phyloP scores from a whole-genome alignment of 2,797 vertebrate species.

The Columba guinea region DNA sequence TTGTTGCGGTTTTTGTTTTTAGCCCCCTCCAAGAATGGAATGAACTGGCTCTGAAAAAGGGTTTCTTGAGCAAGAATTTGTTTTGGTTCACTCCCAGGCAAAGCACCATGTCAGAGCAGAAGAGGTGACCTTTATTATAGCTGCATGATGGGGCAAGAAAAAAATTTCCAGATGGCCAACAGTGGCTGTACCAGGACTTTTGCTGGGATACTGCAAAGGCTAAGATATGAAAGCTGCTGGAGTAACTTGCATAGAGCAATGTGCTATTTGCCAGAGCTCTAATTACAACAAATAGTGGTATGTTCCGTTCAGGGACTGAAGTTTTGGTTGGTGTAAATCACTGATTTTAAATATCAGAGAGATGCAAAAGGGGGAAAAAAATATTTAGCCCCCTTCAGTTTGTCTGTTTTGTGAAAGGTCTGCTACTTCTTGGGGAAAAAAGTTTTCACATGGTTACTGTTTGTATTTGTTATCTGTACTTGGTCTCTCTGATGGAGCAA shows the following conservation, averaged over 20 bases:
- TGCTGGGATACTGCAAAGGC: not conserved
- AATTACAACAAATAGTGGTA: constrained; percentile 29
- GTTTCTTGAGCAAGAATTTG: not conserved
- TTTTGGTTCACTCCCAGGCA: not conserved
- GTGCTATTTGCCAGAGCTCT: constrained; percentile 27
- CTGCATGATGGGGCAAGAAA: constrained; percentile 1
- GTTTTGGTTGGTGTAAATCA: not conserved
- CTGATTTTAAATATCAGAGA: not conserved
- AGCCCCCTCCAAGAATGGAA: not conserved
- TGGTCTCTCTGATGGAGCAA: not conserved
- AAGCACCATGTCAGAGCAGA: not conserved
- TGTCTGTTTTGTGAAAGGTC: not conserved
- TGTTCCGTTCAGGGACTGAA: constrained; percentile 56
- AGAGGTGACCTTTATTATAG: not conserved
- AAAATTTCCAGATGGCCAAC: not conserved
- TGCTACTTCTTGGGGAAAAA: not conserved
- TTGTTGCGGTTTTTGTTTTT: too few species aligned
- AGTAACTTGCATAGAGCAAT: not conserved
- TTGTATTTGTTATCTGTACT: not conserved
- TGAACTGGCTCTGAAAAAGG: not conserved
- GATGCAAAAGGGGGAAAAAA: not conserved
- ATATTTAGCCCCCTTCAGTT: not conserved
- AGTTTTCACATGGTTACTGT: not conserved
- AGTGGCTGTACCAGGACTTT: not conserved
- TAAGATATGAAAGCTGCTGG: not conserved